Conservation (phyloP, 2,888 invertebrate species). For the Drosophila borborema region DNA sequence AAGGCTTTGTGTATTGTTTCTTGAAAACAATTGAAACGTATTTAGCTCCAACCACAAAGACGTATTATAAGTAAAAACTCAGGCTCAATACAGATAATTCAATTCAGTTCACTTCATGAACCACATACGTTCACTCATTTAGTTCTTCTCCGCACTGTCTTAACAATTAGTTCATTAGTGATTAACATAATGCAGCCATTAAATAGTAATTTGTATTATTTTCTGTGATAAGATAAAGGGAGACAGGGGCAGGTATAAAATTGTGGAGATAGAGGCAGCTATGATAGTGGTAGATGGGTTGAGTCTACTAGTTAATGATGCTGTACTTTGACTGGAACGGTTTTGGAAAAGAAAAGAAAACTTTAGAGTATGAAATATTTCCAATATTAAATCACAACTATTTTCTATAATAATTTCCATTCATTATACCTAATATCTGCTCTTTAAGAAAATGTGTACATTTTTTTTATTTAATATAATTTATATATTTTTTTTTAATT, state of each 20-base stretch:
- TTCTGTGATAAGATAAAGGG: no score
- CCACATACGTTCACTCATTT: not conserved
- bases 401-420: no score
- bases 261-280: not conserved
- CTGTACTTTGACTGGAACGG: no score
- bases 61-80: not conserved
- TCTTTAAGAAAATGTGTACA: no score
- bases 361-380: no score
- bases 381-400: no score
- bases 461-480: not conserved
- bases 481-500: not conserved
- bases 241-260: not conserved
- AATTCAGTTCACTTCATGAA: not conserved
- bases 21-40: slow-evolving; percentile 65
- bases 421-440: no score
- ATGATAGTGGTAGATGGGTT: not conserved
- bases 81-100: not conserved
- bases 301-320: no score
- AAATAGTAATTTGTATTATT: slow-evolving; percentile 13
- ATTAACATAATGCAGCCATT: slow-evolving; percentile 19
- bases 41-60: slow-evolving; percentile 48
- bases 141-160: slow-evolving; percentile 45
- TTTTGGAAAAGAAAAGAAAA: no score
- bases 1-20: slow-evolving; percentile 43
- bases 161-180: slow-evolving; percentile 45